Percentiles rank a stretch among this genome's conserved stretches.
Evolutionary conservation across 2,888 invertebrate species (phyloP).

Genomic region (Cephus spinipes): DNA sequence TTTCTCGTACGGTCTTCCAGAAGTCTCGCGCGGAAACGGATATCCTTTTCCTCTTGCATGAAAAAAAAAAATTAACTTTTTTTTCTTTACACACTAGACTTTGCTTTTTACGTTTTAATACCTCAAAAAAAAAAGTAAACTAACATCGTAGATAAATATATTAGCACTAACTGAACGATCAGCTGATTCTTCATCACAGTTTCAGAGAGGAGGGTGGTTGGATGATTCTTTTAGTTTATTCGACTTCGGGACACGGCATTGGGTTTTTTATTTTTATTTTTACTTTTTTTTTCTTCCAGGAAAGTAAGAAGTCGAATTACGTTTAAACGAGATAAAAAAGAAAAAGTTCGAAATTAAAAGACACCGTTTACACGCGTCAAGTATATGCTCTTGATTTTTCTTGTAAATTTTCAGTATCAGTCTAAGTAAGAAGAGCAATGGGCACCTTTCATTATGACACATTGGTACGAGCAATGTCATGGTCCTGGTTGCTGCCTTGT

Average conservation of each 20-base stretch:
- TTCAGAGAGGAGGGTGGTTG: not conserved
- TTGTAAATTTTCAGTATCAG: not conserved
- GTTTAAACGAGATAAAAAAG: too few species aligned
- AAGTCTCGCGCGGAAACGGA: not conserved
- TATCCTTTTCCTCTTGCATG: conserved; percentile 4
- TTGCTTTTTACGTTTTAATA: conserved; percentile 1
- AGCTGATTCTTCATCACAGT: not conserved
- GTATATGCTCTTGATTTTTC: not conserved
- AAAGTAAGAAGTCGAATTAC: not conserved
- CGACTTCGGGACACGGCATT: not conserved
- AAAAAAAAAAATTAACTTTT: conserved; percentile 4
- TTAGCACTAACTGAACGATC: not conserved
- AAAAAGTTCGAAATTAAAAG: not conserved
- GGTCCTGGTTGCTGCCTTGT: not conserved
- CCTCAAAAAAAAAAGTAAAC: not conserved
- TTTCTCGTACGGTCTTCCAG: conserved; percentile 5
- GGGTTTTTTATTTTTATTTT: not conserved
- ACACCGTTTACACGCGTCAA: not conserved
- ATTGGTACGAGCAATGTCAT: not conserved
- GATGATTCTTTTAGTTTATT: not conserved
- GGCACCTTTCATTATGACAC: not conserved
- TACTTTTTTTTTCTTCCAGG: not conserved
- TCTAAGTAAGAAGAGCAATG: not conserved
- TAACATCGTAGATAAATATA: not conserved
- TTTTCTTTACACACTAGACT: not conserved